These are phyloP conservation scores for Metallyticus violacea DNA, from an alignment of 2,888 invertebrate genomes.

Conservation along the genomic window DNA sequence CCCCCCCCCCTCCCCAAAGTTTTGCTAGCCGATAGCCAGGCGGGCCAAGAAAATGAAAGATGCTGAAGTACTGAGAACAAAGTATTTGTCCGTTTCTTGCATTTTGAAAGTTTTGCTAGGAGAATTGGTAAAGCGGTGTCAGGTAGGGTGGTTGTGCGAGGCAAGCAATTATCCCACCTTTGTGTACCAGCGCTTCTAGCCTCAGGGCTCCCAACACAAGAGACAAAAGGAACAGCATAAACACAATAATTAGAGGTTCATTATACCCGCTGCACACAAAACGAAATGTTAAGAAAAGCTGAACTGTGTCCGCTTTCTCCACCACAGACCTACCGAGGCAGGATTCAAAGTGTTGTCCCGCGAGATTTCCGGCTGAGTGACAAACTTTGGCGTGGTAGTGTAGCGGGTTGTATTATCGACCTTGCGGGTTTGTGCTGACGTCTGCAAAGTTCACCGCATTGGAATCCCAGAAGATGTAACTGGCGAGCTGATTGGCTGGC, in stretches of 20 bases:
- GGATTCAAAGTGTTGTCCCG: not conserved
- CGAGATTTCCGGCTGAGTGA: not conserved
- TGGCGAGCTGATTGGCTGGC: not conserved
- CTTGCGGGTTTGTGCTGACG: not conserved
- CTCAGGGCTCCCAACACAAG: not conserved
- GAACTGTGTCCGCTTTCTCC: no score
- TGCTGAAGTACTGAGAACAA: no score
- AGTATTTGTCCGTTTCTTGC: no score
- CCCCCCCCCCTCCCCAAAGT: no score
- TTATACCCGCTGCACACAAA: not conserved
- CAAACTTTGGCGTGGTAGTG: not conserved
- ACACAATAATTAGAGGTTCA: not conserved
- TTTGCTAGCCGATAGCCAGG: no score
- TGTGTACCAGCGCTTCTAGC: not conserved
- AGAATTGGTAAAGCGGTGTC: not conserved
- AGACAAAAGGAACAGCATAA: not conserved
- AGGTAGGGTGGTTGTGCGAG: not conserved
- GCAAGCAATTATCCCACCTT: not conserved
- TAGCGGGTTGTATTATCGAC: not conserved
- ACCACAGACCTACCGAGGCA: not conserved
- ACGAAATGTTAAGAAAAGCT: not conserved
- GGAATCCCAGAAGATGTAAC: not conserved
- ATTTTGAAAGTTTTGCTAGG: no score
- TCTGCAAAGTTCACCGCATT: not conserved
- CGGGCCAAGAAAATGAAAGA: no score